Evolutionary conservation across 2,113 vertebrate genomes (phyloP).

Genomic region (Brachypteracias leptosomus): DNA sequence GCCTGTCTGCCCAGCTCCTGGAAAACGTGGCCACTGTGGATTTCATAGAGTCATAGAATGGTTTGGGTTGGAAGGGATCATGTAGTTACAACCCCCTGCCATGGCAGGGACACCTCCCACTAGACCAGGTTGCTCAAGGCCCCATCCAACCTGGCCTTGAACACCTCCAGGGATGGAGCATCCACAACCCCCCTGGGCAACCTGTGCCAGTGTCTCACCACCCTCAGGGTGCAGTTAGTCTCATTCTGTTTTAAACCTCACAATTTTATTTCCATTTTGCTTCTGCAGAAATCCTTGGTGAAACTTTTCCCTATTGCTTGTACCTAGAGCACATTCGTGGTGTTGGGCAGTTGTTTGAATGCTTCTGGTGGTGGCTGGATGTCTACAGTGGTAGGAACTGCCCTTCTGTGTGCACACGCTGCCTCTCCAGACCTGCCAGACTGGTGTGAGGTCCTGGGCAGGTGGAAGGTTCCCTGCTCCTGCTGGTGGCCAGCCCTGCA

Average conservation of each 20-base stretch:
- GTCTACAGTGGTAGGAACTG: neutral
- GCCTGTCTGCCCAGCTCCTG: neutral
- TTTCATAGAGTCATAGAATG: neutral
- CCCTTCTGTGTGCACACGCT: fast-evolving
- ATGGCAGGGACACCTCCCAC: too few species aligned
- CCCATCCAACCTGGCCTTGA: too few species aligned
- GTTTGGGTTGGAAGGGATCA: too few species aligned
- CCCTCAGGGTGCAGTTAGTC: neutral
- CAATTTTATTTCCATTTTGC: neutral
- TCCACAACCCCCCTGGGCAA: too few species aligned
- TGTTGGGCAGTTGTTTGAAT: neutral
- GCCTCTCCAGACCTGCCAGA: neutral
- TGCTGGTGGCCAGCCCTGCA: neutral
- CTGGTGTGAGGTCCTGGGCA: neutral
- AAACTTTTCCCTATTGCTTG: fast-evolving
- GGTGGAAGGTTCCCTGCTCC: neutral
- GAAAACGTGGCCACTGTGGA: too few species aligned
- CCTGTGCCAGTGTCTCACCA: too few species aligned
- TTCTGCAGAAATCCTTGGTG: neutral
- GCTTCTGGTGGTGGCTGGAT: neutral
- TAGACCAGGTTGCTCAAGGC: too few species aligned
- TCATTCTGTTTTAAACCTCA: neutral
- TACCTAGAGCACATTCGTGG: fast-evolving
- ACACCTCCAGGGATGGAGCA: too few species aligned
- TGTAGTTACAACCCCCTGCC: too few species aligned